Conservation (phyloP, 2,113 vertebrate genomes). For the Jaculus jaculus region DNA sequence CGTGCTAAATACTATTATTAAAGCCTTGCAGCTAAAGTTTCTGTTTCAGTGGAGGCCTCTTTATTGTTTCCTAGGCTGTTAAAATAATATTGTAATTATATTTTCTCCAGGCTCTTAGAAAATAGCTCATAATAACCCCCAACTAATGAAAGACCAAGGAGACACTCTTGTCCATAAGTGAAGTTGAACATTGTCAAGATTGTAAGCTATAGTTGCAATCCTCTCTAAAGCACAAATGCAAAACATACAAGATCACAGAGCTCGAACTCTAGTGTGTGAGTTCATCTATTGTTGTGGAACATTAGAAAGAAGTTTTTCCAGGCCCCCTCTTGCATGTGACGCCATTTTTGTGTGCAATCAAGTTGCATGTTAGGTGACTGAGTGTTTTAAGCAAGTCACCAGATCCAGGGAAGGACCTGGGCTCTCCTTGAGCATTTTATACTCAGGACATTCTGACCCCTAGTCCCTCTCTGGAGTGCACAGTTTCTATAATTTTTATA, state of each 20-base stretch:
- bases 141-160: slow-evolving; percentile 43
- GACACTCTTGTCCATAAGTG: slow-evolving; percentile 44
- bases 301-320: not conserved
- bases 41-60: slow-evolving; percentile 62
- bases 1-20: slow-evolving; percentile 41
- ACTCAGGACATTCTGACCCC: not conserved
- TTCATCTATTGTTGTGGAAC: not conserved
- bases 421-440: not conserved
- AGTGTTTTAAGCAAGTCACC: slow-evolving; percentile 30
- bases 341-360: not conserved
- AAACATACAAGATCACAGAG: not conserved
- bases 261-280: not conserved
- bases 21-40: slow-evolving; percentile 51
- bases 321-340: not conserved
- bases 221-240: slow-evolving; percentile 16
- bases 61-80: slow-evolving; percentile 63
- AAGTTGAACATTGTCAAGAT: not conserved
- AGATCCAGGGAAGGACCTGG: not conserved
- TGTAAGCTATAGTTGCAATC: slow-evolving; percentile 47
- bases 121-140: slow-evolving; percentile 45
- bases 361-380: not conserved
- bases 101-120: slow-evolving; percentile 53
- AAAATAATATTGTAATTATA: slow-evolving; percentile 55
- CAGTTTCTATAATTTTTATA: not conserved
- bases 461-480: not conserved